These are phyloP conservation scores for Lagenorhynchus albirostris DNA, from an alignment of 2,113 vertebrate genomes.

Conservation along the genomic window DNA sequence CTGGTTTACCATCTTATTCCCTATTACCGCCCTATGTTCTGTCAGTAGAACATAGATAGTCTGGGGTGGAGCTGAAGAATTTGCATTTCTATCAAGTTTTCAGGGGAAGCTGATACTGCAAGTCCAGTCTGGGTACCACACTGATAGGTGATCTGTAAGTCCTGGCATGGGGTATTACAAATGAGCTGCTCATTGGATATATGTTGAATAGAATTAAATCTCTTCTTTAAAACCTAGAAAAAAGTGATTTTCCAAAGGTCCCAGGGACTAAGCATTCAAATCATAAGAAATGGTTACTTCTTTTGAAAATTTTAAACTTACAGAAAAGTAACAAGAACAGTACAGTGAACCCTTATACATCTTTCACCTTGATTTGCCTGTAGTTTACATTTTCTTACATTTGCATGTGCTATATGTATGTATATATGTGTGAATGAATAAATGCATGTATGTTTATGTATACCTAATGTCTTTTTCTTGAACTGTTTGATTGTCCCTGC, in stretches of 20 bases:
- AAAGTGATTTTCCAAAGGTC: background rate
- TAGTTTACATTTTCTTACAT: background rate
- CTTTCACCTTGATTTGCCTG: background rate
- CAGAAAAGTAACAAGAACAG: background rate
- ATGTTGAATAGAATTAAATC: conserved; percentile 6
- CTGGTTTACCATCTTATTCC: background rate
- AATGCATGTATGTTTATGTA: background rate
- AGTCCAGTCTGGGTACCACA: background rate
- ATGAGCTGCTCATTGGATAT: background rate
- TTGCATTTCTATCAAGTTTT: background rate
- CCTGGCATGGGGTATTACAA: background rate
- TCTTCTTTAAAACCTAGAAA: background rate
- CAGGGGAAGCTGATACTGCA: background rate
- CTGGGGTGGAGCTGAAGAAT: background rate
- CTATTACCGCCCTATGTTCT: background rate
- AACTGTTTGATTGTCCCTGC: background rate
- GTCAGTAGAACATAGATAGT: background rate
- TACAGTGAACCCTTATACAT: background rate
- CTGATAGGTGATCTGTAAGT: background rate
- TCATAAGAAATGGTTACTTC: background rate
- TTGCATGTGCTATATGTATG: background rate
- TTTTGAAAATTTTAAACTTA: conserved; percentile 11
- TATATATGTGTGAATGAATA: background rate
- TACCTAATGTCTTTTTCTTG: background rate
- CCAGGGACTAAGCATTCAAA: background rate